These are phyloP conservation scores for Dolichopus griseipennis DNA, from an alignment of 2,888 invertebrate species.

Conservation along the genomic window DNA sequence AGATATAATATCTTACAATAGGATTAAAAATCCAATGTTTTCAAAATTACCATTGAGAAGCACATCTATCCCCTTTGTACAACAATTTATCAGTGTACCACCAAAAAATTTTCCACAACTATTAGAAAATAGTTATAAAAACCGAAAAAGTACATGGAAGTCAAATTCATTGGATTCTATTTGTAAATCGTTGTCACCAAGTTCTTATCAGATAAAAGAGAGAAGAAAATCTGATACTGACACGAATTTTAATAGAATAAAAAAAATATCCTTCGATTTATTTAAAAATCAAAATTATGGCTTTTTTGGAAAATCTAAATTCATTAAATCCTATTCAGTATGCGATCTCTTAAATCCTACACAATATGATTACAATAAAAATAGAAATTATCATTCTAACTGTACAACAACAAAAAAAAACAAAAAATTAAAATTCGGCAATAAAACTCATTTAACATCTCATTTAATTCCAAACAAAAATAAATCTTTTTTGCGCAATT, in stretches of 20 bases:
- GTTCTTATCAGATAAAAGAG: not conserved
- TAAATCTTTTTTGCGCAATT: too few relatives aligned
- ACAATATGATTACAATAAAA: too few relatives aligned
- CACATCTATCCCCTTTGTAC: not conserved
- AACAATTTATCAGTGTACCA: slow-evolving; percentile 9
- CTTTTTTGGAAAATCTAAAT: not conserved
- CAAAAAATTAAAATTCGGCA: too few relatives aligned
- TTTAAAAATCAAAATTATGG: not conserved
- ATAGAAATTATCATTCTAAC: too few relatives aligned
- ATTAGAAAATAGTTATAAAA: slow-evolving; percentile 15
- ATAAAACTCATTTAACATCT: too few relatives aligned
- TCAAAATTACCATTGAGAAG: not conserved
- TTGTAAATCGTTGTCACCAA: not conserved
- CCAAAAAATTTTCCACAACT: slow-evolving; percentile 16
- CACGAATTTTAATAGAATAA: not conserved
- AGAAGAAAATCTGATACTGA: not conserved
- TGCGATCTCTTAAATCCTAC: too few relatives aligned
- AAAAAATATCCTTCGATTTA: not conserved
- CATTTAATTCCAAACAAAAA: too few relatives aligned
- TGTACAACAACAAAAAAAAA: too few relatives aligned
- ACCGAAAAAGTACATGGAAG: not conserved
- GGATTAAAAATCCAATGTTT: slow-evolving; percentile 12
- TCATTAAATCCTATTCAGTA: too few relatives aligned
- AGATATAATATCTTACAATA: slow-evolving; percentile 38
- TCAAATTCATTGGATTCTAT: not conserved